phyloP scores from a whole-genome alignment of 35 echinoderm and acorn worm genomes.

The Stichopus chloronotus region DNA sequence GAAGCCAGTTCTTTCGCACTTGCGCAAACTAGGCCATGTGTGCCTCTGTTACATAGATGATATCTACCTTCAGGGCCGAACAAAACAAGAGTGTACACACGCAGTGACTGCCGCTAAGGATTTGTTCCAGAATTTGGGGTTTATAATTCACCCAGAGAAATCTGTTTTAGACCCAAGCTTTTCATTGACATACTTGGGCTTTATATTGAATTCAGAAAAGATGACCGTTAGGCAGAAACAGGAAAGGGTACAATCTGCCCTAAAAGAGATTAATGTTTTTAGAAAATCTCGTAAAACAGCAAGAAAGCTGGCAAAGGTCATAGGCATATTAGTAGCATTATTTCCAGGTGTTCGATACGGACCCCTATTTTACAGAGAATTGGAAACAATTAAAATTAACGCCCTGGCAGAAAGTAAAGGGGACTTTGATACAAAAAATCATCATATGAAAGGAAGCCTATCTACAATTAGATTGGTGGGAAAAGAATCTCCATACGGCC shows the following conservation, averaged over 20 bases:
- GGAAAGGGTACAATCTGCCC: neutral
- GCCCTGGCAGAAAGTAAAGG: conserved; percentile 14
- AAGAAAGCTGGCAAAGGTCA: neutral
- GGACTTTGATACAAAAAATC: conserved; percentile 45
- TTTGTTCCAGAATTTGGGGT: conserved; percentile 44
- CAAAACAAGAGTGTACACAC: conserved; percentile 20
- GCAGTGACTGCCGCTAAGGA: neutral
- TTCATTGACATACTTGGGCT: conserved; percentile 14
- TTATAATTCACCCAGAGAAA: conserved; percentile 46
- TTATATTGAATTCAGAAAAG: conserved; percentile 21
- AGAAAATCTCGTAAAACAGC: neutral
- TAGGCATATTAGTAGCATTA: conserved; percentile 27
- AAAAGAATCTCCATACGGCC: neutral
- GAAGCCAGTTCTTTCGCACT: conserved; percentile 58
- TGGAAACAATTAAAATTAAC: conserved; percentile 39
- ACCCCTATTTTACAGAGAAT: conserved; percentile 10
- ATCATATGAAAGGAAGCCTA: conserved; percentile 11
- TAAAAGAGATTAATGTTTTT: neutral
- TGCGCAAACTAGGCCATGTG: conserved; percentile 25
- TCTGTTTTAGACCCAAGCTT: conserved; percentile 25
- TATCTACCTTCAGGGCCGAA: conserved; percentile 22
- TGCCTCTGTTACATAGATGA: conserved; percentile 44
- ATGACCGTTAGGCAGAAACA: conserved; percentile 43
- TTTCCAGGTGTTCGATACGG: conserved; percentile 46
- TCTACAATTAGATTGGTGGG: conserved; percentile 52